Percentiles rank a stretch among this genome's conserved stretches.
These are phyloP conservation scores for Ramphastos sulfuratus DNA, from an alignment of 2,113 vertebrate species.

Conservation along the genomic window DNA sequence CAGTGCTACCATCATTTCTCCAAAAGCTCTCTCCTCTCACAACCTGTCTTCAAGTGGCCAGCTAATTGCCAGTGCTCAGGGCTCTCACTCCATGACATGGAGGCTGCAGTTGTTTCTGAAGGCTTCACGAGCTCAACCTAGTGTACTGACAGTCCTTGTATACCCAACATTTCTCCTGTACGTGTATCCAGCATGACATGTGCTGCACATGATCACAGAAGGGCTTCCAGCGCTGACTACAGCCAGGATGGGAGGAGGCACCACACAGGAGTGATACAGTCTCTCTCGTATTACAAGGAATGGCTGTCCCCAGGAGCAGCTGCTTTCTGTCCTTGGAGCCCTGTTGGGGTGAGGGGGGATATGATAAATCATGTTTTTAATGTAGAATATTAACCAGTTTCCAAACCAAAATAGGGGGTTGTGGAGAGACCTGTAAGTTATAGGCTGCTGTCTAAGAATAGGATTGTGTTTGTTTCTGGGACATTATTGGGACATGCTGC, in stretches of 20 bases:
- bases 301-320: background rate
- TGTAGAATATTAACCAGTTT: background rate
- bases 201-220: accelerated
- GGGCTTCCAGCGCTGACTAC: background rate
- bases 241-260: accelerated
- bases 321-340: background rate
- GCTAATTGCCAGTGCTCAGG: accelerated
- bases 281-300: accelerated
- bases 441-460: background rate
- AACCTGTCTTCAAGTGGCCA: background rate
- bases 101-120: background rate
- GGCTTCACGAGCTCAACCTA: background rate
- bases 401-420: background rate
- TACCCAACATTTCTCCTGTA: accelerated
- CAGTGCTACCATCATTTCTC: background rate
- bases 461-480: background rate
- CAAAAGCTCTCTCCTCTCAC: background rate
- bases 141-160: too few species aligned
- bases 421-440: background rate
- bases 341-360: background rate
- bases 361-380: background rate
- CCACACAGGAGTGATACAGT: accelerated
- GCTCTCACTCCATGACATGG: too few species aligned
- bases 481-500: background rate
- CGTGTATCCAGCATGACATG: accelerated